A percentile compares a stretch with the other conserved stretches of the same genome.
Evolutionary conservation across 2,113 vertebrate genomes (phyloP).

Genomic region (Cyprinodon variegatus): DNA sequence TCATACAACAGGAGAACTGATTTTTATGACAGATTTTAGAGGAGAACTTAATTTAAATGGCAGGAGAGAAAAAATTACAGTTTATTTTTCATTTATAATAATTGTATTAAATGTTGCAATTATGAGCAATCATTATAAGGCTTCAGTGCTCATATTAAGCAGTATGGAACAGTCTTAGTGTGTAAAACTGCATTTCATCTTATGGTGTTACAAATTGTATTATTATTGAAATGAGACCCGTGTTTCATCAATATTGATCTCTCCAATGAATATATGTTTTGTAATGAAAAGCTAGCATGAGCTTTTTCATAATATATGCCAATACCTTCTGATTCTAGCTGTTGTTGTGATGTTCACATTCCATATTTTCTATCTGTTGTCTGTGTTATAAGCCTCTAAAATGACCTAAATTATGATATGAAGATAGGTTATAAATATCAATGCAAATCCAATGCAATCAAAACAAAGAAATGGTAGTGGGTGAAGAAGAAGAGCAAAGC

Average conservation of each 20-base stretch:
- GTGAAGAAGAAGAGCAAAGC: conserved; percentile 54
- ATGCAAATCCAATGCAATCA: conserved; percentile 63
- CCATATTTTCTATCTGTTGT: conserved; percentile 54
- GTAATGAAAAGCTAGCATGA: conserved; percentile 67
- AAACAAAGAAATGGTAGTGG: conserved; percentile 65
- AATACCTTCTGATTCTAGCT: conserved; percentile 64
- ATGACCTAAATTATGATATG: conserved; percentile 53
- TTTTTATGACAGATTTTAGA: no score
- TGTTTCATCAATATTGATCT: conserved; percentile 63
- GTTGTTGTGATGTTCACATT: conserved; percentile 66
- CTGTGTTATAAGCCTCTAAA: conserved; percentile 56
- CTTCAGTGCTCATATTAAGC: conserved; percentile 38
- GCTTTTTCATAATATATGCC: conserved; percentile 67
- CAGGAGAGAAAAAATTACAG: background rate
- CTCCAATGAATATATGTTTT: conserved; percentile 52
- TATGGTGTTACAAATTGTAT: conserved; percentile 67
- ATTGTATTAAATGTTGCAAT: background rate
- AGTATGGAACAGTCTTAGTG: conserved; percentile 40
- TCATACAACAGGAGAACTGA: background rate
- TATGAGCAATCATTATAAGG: conserved; percentile 44
- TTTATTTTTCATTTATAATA: background rate
- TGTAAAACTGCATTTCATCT: conserved; percentile 62
- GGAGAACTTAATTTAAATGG: no score
- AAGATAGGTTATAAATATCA: conserved; percentile 49
- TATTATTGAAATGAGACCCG: conserved; percentile 62